Percentiles rank a stretch among this genome's conserved stretches.
Evolutionary conservation across 1,140 invertebrate genomes (phyloP).

Genomic region (Tetramorium simillimum): DNA sequence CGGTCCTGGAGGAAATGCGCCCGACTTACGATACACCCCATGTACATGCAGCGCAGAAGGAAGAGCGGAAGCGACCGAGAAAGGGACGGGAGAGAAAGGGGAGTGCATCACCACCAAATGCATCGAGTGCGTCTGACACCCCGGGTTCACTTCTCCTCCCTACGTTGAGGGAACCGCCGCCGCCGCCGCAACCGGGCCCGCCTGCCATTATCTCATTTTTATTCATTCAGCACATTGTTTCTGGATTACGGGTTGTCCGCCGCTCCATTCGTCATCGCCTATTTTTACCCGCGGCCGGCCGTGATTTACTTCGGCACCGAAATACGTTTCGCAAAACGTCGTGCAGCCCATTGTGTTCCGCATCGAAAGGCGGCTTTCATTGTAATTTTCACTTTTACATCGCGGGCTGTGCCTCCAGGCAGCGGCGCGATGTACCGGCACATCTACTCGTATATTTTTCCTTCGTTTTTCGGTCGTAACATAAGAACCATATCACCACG

Average conservation of each 20-base stretch:
- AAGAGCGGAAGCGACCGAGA: slow-evolving; percentile 9
- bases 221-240: slow-evolving; percentile 77
- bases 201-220: slow-evolving; percentile 76
- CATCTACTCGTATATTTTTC: not conserved
- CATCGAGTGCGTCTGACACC: slow-evolving; percentile 55
- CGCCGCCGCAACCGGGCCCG: slow-evolving; percentile 8
- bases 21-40: slow-evolving; percentile 19
- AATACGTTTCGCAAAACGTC: slow-evolving; percentile 61
- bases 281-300: slow-evolving; percentile 54
- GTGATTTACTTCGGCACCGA: slow-evolving; percentile 66
- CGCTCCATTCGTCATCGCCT: slow-evolving; percentile 72
- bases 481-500: not conserved
- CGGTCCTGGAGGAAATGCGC: not conserved
- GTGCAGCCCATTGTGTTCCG: slow-evolving; percentile 45
- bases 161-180: slow-evolving; percentile 28
- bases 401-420: not conserved
- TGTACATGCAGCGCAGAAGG: not conserved
- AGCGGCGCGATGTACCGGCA: not conserved
- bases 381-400: slow-evolving; percentile 60
- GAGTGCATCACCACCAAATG: slow-evolving; percentile 38
- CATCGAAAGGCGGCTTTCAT: slow-evolving; percentile 53
- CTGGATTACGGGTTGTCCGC: slow-evolving; percentile 75
- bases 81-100: not conserved
- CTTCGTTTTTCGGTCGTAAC: slow-evolving; percentile 2
- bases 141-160: slow-evolving; percentile 29